Conservation (phyloP, 2,797 vertebrate genomes). For the Sebastolobus altivelis region DNA sequence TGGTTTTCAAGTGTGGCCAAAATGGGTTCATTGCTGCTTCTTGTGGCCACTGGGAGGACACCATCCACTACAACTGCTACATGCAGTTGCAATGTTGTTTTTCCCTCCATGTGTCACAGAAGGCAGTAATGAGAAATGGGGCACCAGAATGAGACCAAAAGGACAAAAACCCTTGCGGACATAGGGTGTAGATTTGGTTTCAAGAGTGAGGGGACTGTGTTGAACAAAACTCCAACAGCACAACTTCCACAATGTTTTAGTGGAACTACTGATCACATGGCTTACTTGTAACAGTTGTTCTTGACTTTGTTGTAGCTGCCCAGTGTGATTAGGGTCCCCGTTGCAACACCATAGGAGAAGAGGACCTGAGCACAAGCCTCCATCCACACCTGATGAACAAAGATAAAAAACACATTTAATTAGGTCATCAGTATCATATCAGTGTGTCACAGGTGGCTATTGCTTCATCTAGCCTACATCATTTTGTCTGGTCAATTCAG, state of each 20-base stretch:
- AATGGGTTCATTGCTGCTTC: no score
- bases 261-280: not conserved
- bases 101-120: no score
- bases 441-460: not conserved
- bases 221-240: not conserved
- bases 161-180: not conserved
- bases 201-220: no score
- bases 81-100: no score
- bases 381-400: slow-evolving; percentile 73
- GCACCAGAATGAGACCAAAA: not conserved
- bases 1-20: no score
- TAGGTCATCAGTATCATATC: not conserved
- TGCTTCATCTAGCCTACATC: no score
- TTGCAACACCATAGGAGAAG: slow-evolving; percentile 72
- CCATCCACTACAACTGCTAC: no score
- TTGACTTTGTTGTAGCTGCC: slow-evolving; percentile 76
- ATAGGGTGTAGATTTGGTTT: no score
- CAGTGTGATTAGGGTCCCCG: slow-evolving; percentile 64
- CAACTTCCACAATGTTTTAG: no score
- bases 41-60: no score
- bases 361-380: slow-evolving; percentile 77
- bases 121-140: no score
- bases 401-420: not conserved
- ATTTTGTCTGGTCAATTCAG: not conserved
- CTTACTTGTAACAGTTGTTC: slow-evolving; percentile 77